Evolutionary conservation across 2,113 vertebrate species (phyloP).

Genomic region (Archocentrus centrarchus): DNA sequence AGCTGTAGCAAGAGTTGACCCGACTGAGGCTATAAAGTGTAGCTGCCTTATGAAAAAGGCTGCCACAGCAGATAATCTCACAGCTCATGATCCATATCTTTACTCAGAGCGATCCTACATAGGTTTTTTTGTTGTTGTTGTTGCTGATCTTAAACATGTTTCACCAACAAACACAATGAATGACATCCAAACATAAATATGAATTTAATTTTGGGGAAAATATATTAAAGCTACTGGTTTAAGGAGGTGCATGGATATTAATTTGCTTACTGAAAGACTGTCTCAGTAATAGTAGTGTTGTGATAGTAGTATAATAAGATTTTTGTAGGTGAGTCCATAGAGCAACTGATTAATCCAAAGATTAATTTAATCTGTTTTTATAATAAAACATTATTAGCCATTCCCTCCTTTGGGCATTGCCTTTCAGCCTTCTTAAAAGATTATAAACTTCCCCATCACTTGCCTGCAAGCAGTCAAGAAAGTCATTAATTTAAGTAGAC

Average conservation of each 20-base stretch:
- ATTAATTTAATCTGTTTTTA: constrained; percentile 66
- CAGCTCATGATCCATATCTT: neutral
- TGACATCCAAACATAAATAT: neutral
- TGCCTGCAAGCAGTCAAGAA: constrained; percentile 65
- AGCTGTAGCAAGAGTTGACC: constrained; percentile 7
- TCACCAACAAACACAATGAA: neutral
- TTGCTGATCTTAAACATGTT: neutral
- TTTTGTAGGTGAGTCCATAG: constrained; percentile 22
- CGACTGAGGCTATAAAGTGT: constrained; percentile 25
- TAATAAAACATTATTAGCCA: constrained; percentile 50
- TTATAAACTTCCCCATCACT: constrained; percentile 61
- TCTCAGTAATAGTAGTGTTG: neutral
- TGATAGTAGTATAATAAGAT: constrained; percentile 34
- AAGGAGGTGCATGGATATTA: neutral
- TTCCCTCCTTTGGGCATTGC: constrained; percentile 46
- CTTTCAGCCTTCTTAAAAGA: constrained; percentile 66
- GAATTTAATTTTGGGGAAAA: neutral
- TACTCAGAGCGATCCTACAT: neutral
- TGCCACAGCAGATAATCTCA: constrained; percentile 40
- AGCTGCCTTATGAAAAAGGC: constrained; percentile 37
- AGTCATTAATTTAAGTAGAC: constrained; percentile 74
- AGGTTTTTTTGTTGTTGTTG: neutral
- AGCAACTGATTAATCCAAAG: constrained; percentile 60
- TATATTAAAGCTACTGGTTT: neutral
- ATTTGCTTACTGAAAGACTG: neutral